A percentile compares a stretch with the other conserved stretches of the same genome.
phyloP scores from a whole-genome alignment of 2,797 vertebrate genomes.

The Synaphobranchus kaupii region DNA sequence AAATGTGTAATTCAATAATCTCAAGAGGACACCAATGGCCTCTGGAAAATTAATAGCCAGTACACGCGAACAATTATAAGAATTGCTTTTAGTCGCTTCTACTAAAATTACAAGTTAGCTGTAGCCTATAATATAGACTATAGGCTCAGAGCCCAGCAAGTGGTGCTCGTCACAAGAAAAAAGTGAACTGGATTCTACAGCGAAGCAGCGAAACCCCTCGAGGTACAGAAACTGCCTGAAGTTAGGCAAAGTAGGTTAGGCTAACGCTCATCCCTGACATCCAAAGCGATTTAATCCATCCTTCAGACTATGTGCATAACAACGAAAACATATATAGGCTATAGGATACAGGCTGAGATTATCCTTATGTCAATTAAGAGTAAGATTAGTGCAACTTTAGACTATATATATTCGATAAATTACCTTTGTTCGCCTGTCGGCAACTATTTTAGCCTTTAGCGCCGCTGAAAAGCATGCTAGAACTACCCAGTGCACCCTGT shows the following conservation, averaged over 20 bases:
- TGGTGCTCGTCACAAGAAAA: conserved; percentile 29
- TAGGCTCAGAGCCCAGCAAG: conserved; percentile 2
- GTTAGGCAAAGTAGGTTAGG: background rate
- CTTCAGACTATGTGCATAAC: background rate
- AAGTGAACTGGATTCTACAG: background rate
- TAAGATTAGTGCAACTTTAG: background rate
- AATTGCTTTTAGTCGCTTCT: background rate
- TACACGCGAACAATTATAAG: background rate
- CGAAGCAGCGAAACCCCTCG: background rate
- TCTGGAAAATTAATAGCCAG: background rate
- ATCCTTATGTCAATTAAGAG: background rate
- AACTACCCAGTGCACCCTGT: too few relatives aligned
- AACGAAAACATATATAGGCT: background rate
- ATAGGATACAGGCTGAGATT: background rate
- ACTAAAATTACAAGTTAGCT: background rate
- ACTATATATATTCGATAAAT: background rate
- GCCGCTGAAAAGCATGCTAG: too few relatives aligned
- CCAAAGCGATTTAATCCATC: background rate
- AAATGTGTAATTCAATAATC: background rate
- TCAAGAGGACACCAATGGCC: background rate
- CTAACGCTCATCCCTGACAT: background rate
- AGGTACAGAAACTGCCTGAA: background rate
- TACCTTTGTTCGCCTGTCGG: background rate
- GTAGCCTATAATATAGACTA: too few relatives aligned
- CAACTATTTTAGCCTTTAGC: background rate